Evolutionary conservation across 2,113 vertebrate species (phyloP).

Genomic region (Pavo muticus): DNA sequence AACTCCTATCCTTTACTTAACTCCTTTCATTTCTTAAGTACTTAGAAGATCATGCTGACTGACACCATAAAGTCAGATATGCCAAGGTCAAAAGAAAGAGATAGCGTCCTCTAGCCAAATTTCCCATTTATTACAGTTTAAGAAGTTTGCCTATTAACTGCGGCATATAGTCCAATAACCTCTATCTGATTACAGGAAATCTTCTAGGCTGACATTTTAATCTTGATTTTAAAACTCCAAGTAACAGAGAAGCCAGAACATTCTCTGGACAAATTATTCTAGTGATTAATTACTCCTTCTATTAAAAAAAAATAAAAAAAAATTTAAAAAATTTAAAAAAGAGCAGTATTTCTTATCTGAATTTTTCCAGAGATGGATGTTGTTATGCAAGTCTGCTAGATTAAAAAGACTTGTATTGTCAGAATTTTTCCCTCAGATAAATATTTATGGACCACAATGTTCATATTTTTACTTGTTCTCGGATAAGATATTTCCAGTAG

Average conservation of each 20-base stretch:
- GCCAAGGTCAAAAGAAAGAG: background rate
- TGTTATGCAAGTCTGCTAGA: background rate
- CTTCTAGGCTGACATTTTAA: conserved; percentile 28
- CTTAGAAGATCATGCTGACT: background rate
- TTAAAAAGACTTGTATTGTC: background rate
- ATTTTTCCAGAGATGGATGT: background rate
- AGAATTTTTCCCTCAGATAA: background rate
- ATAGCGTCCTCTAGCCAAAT: background rate
- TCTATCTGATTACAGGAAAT: background rate
- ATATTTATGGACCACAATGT: background rate
- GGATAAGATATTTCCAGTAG: background rate
- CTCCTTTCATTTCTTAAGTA: background rate
- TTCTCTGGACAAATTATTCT: conserved; percentile 9
- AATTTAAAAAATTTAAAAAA: too few relatives aligned
- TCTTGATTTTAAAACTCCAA: conserved; percentile 21
- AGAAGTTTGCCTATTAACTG: background rate
- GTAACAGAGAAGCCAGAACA: conserved; percentile 16
- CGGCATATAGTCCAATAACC: background rate
- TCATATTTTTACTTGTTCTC: background rate
- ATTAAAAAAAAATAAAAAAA: background rate
- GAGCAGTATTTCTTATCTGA: background rate
- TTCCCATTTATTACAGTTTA: background rate
- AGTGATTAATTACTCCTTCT: conserved; percentile 6
- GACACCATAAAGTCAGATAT: background rate
- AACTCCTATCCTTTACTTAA: background rate